A percentile compares a stretch with the other conserved stretches of the same genome.
Conservation (phyloP, 2,113 vertebrate genomes). For the Garra rufa region DNA sequence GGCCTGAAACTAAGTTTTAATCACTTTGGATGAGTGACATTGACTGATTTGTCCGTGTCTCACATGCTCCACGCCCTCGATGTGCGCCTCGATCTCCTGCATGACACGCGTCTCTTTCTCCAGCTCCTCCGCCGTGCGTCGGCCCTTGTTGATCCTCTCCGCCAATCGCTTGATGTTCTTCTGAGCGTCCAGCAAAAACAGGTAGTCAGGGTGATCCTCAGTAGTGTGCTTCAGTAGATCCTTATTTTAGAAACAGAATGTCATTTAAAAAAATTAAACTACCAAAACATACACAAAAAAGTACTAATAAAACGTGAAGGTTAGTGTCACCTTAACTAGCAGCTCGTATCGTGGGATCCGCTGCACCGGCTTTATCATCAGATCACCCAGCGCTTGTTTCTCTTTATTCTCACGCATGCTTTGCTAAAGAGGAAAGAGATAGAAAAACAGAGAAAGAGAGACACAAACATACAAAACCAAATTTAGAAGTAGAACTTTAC, state of each 20-base stretch:
- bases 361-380: constrained; percentile 99
- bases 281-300: background rate
- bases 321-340: constrained; percentile 87
- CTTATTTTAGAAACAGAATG: constrained; percentile 67
- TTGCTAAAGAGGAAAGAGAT: constrained; percentile 79
- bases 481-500: background rate
- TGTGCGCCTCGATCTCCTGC: constrained; percentile 97
- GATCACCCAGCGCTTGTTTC: constrained; percentile 94
- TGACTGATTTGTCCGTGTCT: constrained; percentile 53
- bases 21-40: too few species aligned
- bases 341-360: constrained; percentile 97
- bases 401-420: constrained; percentile 98
- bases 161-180: constrained; percentile 94
- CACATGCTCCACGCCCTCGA: constrained; percentile 96
- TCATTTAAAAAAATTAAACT: background rate
- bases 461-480: background rate
- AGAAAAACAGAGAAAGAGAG: background rate
- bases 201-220: constrained; percentile 92
- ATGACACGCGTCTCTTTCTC: constrained; percentile 92
- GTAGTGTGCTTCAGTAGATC: constrained; percentile 96
- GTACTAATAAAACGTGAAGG: background rate
- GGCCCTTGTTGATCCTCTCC: constrained; percentile 96
- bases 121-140: constrained; percentile 91
- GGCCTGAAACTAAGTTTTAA: too few species aligned
- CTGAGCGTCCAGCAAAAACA: constrained; percentile 88